Percentiles rank a stretch among this genome's conserved stretches.
phyloP scores from a whole-genome alignment of 2,888 invertebrate species.

The Megamerina dolium region DNA sequence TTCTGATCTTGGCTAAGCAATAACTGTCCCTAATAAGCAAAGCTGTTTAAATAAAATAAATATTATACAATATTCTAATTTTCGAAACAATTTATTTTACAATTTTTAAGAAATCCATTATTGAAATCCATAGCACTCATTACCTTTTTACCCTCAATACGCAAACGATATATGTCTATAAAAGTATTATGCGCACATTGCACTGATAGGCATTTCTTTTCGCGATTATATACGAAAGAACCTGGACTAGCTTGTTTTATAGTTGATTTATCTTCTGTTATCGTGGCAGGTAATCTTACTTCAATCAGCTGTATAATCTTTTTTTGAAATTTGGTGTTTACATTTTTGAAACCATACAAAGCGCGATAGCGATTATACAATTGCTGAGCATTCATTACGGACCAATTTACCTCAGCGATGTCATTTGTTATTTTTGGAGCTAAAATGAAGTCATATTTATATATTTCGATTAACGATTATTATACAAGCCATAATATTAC shows the following conservation, averaged over 20 bases:
- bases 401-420: conserved; percentile 62
- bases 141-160: conserved; percentile 61
- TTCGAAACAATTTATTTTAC: too few species aligned
- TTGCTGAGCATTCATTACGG: conserved; percentile 56
- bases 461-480: too few species aligned
- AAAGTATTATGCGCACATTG: conserved; percentile 61
- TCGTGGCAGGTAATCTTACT: conserved; percentile 32
- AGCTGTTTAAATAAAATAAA: too few species aligned
- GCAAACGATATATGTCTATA: conserved; percentile 60
- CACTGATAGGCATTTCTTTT: conserved; percentile 56
- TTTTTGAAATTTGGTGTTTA: conserved; percentile 59
- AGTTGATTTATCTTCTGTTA: conserved; percentile 3
- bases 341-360: conserved; percentile 57
- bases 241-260: conserved; percentile 50
- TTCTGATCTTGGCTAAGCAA: conserved; percentile 59
- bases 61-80: too few species aligned
- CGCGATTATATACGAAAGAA: conserved; percentile 56
- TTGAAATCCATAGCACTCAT: conserved; percentile 78
- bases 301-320: conserved; percentile 60
- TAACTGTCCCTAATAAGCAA: too few species aligned
- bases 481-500: too few species aligned
- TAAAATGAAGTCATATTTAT: conserved; percentile 51
- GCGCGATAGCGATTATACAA: conserved; percentile 69
- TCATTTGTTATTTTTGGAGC: conserved; percentile 66
- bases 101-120: conserved; percentile 74